phyloP scores from a whole-genome alignment of 2,113 vertebrate species.

The Alaudala cheleensis region DNA sequence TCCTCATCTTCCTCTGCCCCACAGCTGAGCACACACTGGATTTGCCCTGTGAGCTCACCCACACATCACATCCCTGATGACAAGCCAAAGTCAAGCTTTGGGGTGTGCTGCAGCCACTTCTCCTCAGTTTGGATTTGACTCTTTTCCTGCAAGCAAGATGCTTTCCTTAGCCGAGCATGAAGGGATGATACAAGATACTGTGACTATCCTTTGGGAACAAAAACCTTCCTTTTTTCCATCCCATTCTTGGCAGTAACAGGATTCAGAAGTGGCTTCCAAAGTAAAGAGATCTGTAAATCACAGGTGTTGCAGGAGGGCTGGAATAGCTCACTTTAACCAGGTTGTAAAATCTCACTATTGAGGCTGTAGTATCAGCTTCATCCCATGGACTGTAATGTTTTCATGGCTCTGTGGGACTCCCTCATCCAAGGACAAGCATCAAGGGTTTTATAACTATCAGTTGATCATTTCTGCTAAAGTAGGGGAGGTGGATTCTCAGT shows the following conservation, averaged over 20 bases:
- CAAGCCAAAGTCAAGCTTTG: neutral
- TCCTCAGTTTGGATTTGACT: neutral
- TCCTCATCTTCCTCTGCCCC: neutral
- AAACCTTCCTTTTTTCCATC: neutral
- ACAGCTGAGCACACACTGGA: neutral
- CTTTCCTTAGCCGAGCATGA: neutral
- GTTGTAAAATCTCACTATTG: conserved; percentile 61
- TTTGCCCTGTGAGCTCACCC: neutral
- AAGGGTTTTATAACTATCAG: conserved; percentile 82
- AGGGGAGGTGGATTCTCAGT: conserved; percentile 77
- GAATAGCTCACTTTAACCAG: conserved; percentile 71
- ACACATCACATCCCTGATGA: neutral
- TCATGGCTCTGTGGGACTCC: conserved; percentile 57
- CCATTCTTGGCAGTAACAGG: neutral
- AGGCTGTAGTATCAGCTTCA: conserved; percentile 23
- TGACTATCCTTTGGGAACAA: neutral
- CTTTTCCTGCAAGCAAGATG: neutral
- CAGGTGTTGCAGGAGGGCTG: conserved; percentile 2
- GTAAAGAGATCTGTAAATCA: conserved; percentile 63
- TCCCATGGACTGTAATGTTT: conserved; percentile 52
- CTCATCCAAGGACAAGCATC: conserved; percentile 78
- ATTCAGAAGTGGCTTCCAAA: conserved; percentile 5
- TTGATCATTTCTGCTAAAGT: conserved; percentile 84
- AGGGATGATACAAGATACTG: neutral
- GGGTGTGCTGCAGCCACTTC: neutral